A percentile compares a stretch with the other conserved stretches of the same genome.
Conservation (phyloP, 2,113 vertebrate genomes). For the Ptyas mucosa region DNA sequence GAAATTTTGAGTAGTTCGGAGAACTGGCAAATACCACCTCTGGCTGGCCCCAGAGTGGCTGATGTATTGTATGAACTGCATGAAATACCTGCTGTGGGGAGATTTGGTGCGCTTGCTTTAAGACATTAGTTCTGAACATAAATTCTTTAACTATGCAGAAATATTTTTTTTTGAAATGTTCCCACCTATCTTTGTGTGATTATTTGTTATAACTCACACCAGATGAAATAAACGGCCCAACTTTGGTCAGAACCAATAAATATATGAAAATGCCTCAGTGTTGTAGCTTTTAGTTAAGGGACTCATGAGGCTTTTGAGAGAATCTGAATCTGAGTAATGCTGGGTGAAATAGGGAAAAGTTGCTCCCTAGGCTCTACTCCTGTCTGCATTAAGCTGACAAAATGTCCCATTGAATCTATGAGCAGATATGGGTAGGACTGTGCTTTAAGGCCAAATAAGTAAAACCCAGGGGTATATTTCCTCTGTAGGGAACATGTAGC, state of each 20-base stretch:
- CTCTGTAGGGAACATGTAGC: neutral
- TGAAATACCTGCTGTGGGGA: neutral
- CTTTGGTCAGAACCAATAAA: neutral
- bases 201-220: neutral
- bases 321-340: neutral
- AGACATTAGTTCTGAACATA: neutral
- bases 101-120: neutral
- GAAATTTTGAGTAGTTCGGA: too few species aligned
- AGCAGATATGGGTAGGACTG: neutral
- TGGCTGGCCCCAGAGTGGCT: neutral
- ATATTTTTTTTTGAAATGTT: neutral
- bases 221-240: neutral
- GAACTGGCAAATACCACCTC: too few species aligned
- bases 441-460: neutral
- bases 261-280: neutral
- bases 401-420: neutral
- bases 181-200: neutral
- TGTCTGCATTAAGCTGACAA: neutral
- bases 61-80: neutral
- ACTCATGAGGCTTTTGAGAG: neutral
- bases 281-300: neutral
- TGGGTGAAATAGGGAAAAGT: neutral
- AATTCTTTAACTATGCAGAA: neutral
- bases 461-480: neutral
- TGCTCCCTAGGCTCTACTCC: neutral